A percentile compares a stretch with the other conserved stretches of the same genome.
These are phyloP conservation scores for Dreissena polymorpha DNA, from an alignment of 1,140 invertebrate genomes.

Conservation along the genomic window DNA sequence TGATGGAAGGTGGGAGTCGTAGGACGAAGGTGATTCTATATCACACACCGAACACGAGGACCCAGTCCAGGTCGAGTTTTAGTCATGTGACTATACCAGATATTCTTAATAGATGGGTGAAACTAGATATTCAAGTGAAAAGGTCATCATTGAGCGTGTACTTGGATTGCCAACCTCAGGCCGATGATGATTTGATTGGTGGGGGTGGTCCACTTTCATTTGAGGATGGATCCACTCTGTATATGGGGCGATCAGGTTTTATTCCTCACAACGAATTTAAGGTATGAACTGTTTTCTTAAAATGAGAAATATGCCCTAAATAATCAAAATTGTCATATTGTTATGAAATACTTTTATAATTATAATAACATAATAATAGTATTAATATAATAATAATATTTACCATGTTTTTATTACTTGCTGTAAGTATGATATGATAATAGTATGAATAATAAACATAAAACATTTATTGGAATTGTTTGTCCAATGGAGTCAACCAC, in stretches of 20 bases:
- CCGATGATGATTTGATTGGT: neutral
- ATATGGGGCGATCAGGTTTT: neutral
- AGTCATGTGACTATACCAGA: slow-evolving; percentile 2
- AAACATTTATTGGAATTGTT: too few species aligned
- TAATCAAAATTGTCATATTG: neutral
- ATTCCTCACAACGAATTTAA: slow-evolving; percentile 6
- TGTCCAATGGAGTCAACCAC: too few species aligned
- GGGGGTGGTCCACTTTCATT: neutral
- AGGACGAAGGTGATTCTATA: slow-evolving; percentile 3
- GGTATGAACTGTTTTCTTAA: slow-evolving; percentile 1
- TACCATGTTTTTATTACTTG: slow-evolving; percentile 1
- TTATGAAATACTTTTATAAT: neutral
- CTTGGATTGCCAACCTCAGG: slow-evolving; percentile 18
- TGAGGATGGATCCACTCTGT: slow-evolving; percentile 26
- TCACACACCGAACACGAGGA: slow-evolving; percentile 17
- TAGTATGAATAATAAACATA: too few species aligned
- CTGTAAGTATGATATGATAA: too few species aligned
- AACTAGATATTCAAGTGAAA: slow-evolving; percentile 25
- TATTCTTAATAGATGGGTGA: slow-evolving; percentile 36
- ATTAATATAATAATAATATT: too few species aligned
- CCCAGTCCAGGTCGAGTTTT: neutral
- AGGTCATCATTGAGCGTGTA: slow-evolving; percentile 9
- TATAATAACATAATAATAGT: too few species aligned
- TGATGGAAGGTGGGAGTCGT: neutral
- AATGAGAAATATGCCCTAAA: neutral